Conservation (phyloP, 2,797 vertebrate genomes). For the Spea hammondii region DNA sequence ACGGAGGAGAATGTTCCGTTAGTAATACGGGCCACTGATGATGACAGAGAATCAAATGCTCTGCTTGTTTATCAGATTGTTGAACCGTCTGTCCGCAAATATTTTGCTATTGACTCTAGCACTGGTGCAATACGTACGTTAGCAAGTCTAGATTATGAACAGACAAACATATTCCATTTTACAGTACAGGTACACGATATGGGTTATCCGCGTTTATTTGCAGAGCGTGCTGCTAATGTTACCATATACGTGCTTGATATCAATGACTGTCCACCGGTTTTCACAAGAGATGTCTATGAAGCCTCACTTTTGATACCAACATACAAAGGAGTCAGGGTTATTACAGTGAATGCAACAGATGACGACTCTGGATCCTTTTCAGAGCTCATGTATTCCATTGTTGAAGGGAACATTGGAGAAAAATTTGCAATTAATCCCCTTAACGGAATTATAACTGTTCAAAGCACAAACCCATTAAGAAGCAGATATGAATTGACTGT, state of each 20-base stretch:
- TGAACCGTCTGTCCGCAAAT: slow-evolving; percentile 86
- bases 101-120: slow-evolving; percentile 92
- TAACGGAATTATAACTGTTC: slow-evolving; percentile 81
- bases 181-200: slow-evolving; percentile 95
- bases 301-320: slow-evolving; percentile 83
- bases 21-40: slow-evolving; percentile 87
- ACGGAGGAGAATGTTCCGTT: slow-evolving; percentile 83
- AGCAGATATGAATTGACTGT: slow-evolving; percentile 91
- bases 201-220: slow-evolving; percentile 84
- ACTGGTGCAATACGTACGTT: slow-evolving; percentile 89
- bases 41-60: slow-evolving; percentile 85
- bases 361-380: slow-evolving; percentile 85
- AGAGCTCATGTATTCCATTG: slow-evolving; percentile 86
- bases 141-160: slow-evolving; percentile 85
- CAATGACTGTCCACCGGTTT: slow-evolving; percentile 90
- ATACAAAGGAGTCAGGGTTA: slow-evolving; percentile 86
- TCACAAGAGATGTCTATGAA: slow-evolving; percentile 83
- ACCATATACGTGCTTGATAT: slow-evolving; percentile 88
- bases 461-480: slow-evolving; percentile 89
- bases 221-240: slow-evolving; percentile 88
- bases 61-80: slow-evolving; percentile 94
- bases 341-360: slow-evolving; percentile 84
- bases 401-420: slow-evolving; percentile 94
- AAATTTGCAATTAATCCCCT: slow-evolving; percentile 84
- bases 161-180: slow-evolving; percentile 82